Percentiles rank a stretch among this genome's conserved stretches.
These are phyloP conservation scores for Trichogramma evanescens DNA, from an alignment of 2,888 invertebrate genomes.

Conservation along the genomic window DNA sequence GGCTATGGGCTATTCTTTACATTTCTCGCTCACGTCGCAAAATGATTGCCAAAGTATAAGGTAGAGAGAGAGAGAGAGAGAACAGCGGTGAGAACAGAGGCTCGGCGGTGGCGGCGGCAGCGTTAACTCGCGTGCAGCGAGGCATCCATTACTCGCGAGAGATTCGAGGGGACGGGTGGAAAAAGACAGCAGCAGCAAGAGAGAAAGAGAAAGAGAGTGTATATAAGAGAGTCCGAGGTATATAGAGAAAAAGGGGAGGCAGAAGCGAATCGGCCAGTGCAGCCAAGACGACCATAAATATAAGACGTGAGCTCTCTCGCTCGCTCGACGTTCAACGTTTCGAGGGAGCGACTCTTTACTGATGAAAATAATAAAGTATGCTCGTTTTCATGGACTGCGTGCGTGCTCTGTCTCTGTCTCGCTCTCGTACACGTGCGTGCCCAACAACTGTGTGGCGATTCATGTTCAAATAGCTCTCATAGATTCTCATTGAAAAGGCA, in stretches of 20 bases:
- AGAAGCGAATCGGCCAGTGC: too few species aligned
- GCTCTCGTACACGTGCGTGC: too few species aligned
- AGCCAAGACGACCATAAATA: constrained; percentile 40
- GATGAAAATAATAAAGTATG: constrained; percentile 35
- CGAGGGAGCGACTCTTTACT: constrained; percentile 35
- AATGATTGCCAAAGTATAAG: neutral
- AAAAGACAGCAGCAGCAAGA: too few species aligned
- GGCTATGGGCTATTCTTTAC: neutral
- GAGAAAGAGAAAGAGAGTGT: too few species aligned
- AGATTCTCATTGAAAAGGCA: too few species aligned
- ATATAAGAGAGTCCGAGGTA: too few species aligned
- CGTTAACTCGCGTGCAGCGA: constrained; percentile 28
- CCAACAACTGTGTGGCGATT: too few species aligned
- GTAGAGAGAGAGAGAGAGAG: neutral
- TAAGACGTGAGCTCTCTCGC: constrained; percentile 35
- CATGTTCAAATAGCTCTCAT: too few species aligned
- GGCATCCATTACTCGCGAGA: constrained; percentile 44
- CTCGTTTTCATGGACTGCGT: constrained; percentile 2
- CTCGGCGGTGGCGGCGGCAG: constrained; percentile 33
- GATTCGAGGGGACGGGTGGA: constrained; percentile 27
- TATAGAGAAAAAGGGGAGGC: too few species aligned
- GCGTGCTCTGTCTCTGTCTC: neutral
- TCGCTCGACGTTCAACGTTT: constrained; percentile 33
- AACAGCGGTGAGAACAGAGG: constrained; percentile 44
- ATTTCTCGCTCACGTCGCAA: neutral